Conservation (phyloP, 2,113 vertebrate genomes). For the Prunella himalayana region DNA sequence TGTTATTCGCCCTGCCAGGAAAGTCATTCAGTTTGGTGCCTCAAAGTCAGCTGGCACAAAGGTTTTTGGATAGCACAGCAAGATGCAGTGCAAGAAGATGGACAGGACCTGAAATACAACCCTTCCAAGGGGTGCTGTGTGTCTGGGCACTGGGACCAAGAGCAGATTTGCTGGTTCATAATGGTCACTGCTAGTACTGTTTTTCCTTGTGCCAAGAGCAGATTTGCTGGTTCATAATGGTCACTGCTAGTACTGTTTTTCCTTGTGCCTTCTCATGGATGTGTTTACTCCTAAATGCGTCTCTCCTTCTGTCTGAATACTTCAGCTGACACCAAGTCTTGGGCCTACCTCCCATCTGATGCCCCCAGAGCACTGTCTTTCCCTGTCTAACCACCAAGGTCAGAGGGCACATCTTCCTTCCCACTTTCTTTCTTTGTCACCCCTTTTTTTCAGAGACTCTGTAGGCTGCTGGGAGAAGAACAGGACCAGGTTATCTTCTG, state of each 20-base stretch:
- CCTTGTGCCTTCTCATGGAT: rapidly evolving
- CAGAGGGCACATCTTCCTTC: background rate
- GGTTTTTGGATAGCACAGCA: background rate
- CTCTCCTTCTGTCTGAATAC: background rate
- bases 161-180: background rate
- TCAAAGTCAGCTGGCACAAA: background rate
- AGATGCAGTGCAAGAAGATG: background rate
- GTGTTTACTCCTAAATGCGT: rapidly evolving
- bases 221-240: rapidly evolving
- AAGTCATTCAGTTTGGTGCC: background rate
- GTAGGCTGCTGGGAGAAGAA: background rate
- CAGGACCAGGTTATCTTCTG: background rate
- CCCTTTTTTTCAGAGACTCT: background rate
- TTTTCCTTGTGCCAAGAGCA: background rate
- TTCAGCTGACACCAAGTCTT: background rate
- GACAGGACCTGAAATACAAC: background rate
- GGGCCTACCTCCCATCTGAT: background rate
- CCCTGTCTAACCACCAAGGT: background rate
- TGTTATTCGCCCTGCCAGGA: background rate
- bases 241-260: background rate
- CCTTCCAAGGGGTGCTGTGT: background rate
- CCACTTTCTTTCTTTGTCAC: background rate
- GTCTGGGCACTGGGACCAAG: background rate
- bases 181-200: rapidly evolving
- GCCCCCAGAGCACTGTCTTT: background rate